These are phyloP conservation scores for Ptychobarbus kaznakovi DNA, from an alignment of 2,797 vertebrate species.

Conservation along the genomic window DNA sequence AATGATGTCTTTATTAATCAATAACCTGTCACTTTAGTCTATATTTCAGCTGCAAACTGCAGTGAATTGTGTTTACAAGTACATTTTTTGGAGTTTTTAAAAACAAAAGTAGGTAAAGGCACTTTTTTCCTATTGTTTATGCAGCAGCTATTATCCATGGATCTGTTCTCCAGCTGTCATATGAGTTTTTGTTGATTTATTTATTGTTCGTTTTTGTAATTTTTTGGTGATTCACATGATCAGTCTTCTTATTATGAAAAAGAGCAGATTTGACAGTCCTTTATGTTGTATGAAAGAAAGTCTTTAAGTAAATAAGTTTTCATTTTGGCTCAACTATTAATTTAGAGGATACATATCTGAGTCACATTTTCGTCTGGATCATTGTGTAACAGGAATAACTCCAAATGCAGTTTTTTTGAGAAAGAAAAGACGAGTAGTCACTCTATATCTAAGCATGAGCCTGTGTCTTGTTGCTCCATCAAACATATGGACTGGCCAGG, in stretches of 20 bases:
- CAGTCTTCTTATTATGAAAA: background rate
- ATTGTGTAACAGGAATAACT: background rate
- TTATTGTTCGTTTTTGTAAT: background rate
- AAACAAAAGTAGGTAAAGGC: background rate
- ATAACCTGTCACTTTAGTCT: no score
- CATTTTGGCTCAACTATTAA: background rate
- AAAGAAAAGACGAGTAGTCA: background rate
- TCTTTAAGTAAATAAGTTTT: background rate
- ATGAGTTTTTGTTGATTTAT: background rate
- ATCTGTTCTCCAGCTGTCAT: background rate
- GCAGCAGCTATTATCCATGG: background rate
- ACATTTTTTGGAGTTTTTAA: background rate
- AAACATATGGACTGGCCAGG: slow-evolving; percentile 15
- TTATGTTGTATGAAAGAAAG: background rate
- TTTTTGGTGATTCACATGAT: background rate
- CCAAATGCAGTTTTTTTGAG: background rate
- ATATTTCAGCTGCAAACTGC: no score
- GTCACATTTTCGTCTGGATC: background rate
- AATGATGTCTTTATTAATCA: background rate
- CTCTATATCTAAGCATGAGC: background rate
- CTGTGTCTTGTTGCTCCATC: slow-evolving; percentile 17
- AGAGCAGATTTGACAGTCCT: background rate
- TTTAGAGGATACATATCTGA: background rate
- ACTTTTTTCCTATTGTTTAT: no score
- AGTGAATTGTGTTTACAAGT: background rate